These are phyloP conservation scores for Eutrigla gurnardus DNA, from an alignment of 2,797 vertebrate genomes.

Conservation along the genomic window DNA sequence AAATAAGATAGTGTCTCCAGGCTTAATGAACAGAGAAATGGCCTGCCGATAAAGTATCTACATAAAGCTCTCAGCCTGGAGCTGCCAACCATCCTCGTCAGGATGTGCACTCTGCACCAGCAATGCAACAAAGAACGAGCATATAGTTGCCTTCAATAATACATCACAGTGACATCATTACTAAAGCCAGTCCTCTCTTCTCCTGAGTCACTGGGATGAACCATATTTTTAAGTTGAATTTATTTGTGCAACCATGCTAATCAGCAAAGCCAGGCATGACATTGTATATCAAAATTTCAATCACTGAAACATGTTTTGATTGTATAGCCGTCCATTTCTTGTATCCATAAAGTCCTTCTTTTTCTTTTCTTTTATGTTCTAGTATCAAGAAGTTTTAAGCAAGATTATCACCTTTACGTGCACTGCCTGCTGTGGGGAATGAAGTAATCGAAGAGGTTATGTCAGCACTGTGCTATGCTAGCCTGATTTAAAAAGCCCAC, in stretches of 20 bases:
- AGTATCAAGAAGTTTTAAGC: conserved; percentile 2
- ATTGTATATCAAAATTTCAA: background rate
- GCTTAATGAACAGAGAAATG: conserved; percentile 21
- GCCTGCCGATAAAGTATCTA: conserved; percentile 16
- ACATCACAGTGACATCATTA: conserved; percentile 34
- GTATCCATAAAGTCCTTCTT: background rate
- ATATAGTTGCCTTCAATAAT: conserved; percentile 44
- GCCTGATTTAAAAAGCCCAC: conserved; percentile 31
- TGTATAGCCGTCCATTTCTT: background rate
- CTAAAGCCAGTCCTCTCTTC: conserved; percentile 15
- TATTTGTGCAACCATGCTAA: conserved; percentile 5
- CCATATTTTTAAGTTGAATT: too few relatives aligned
- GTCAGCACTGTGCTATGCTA: conserved; percentile 17
- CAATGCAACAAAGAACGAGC: conserved; percentile 33
- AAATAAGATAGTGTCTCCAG: background rate
- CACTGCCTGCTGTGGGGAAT: background rate
- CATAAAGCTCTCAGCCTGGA: conserved; percentile 41
- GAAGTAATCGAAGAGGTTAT: conserved; percentile 22
- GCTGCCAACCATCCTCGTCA: conserved; percentile 26
- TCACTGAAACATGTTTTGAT: background rate
- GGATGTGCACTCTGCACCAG: conserved; percentile 8
- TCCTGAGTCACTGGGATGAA: conserved; percentile 25
- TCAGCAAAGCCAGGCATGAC: conserved; percentile 12
- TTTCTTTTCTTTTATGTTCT: background rate
- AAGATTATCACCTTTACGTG: conserved; percentile 11